A percentile compares a stretch with the other conserved stretches of the same genome.
These are phyloP conservation scores for Pelobates cultripes DNA, from an alignment of 2,797 vertebrate genomes.

Conservation along the genomic window DNA sequence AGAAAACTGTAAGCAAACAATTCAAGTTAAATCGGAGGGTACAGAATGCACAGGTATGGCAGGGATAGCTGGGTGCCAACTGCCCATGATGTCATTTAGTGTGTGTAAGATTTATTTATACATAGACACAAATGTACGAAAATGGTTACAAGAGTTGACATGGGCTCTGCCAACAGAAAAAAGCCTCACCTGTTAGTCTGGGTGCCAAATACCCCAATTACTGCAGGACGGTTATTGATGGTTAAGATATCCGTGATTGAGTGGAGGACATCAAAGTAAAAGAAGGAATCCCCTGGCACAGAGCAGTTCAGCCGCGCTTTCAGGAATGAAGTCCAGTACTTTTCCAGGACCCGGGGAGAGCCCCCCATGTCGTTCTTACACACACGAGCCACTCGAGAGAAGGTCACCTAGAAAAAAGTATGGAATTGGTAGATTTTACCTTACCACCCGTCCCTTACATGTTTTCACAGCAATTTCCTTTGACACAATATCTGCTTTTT, in stretches of 20 bases:
- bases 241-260: conserved; percentile 61
- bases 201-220: conserved; percentile 91
- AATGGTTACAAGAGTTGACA: no score
- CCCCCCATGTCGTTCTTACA: conserved; percentile 94
- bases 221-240: conserved; percentile 80
- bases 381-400: conserved; percentile 89
- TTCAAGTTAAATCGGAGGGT: no score
- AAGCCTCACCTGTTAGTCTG: conserved; percentile 87
- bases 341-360: conserved; percentile 89
- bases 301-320: conserved; percentile 94
- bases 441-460: no score
- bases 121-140: no score
- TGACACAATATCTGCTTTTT: no score
- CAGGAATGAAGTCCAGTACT: conserved; percentile 95
- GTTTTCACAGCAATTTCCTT: no score
- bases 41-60: no score
- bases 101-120: no score
- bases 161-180: no score
- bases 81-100: no score
- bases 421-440: not conserved
- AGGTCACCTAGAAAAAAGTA: conserved; percentile 77
- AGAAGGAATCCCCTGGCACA: conserved; percentile 87
- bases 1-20: no score
- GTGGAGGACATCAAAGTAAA: conserved; percentile 94
- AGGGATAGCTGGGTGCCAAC: no score